Evolutionary conservation across 2,797 vertebrate genomes (phyloP).

Genomic region (Fratercula arctica): DNA sequence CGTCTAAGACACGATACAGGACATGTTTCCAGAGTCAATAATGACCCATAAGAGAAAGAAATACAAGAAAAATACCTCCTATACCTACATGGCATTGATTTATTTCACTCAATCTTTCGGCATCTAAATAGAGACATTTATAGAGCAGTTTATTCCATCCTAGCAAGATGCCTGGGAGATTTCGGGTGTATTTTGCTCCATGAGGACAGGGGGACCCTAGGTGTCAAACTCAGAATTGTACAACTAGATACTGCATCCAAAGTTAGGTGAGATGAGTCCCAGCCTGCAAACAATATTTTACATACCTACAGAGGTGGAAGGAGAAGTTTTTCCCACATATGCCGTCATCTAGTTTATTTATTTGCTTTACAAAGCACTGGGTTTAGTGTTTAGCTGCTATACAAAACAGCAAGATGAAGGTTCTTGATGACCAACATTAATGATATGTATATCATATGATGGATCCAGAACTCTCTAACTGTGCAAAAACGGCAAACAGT

Average conservation of each 20-base stretch:
- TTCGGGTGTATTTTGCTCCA: background rate
- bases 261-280: background rate
- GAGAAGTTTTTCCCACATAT: background rate
- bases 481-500: background rate
- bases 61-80: background rate
- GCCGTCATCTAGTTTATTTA: background rate
- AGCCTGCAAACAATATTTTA: background rate
- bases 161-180: background rate
- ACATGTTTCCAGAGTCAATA: background rate
- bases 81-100: background rate
- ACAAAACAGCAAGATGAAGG: background rate
- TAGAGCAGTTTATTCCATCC: background rate
- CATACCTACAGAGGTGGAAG: background rate
- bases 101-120: background rate
- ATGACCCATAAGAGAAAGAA: background rate
- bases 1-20: background rate
- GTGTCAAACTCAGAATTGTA: background rate
- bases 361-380: background rate
- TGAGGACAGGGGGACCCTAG: background rate
- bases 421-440: background rate
- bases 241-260: background rate
- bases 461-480: background rate
- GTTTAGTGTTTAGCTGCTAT: background rate
- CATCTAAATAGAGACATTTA: background rate
- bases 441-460: accelerated